These are phyloP conservation scores for Numenius phaeopus DNA, from an alignment of 2,797 vertebrate genomes.

Conservation along the genomic window DNA sequence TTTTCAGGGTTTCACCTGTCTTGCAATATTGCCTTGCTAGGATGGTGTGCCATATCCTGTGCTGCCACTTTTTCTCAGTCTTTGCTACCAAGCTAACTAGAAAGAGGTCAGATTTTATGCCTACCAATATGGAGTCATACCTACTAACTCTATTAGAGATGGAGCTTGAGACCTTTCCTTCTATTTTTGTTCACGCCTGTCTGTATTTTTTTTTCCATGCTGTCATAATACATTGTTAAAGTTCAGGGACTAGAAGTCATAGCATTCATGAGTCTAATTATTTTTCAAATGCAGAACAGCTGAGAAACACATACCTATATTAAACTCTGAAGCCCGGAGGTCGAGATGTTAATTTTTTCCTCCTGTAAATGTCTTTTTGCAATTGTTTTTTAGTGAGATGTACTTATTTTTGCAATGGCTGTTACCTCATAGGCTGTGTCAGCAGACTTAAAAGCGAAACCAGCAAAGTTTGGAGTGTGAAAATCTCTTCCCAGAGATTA, in stretches of 20 bases:
- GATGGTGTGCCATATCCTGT: accelerated
- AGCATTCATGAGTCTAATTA: not conserved
- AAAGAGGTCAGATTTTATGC: not conserved
- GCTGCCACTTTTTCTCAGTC: not conserved
- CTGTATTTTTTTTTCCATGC: not conserved
- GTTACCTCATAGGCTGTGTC: not conserved
- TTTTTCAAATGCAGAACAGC: not conserved
- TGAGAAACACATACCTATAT: not conserved
- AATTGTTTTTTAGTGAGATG: not conserved
- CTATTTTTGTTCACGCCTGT: not conserved
- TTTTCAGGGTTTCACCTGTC: not conserved
- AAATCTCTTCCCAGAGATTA: not conserved
- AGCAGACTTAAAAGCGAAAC: not conserved
- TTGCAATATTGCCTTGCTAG: not conserved
- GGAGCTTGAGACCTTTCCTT: not conserved
- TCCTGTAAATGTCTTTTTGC: not conserved
- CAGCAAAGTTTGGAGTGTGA: not conserved
- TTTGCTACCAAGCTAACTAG: not conserved
- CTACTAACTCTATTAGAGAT: not conserved
- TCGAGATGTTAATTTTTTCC: not conserved
- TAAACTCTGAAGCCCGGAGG: not conserved
- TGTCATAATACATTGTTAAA: accelerated
- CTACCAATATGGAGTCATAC: not conserved
- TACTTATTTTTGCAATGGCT: not conserved
- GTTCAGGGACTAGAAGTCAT: not conserved